These are phyloP conservation scores for Geodia barretti DNA, from an alignment of 37 sponge, comb jelly and placozoan genomes.

Conservation along the genomic window DNA sequence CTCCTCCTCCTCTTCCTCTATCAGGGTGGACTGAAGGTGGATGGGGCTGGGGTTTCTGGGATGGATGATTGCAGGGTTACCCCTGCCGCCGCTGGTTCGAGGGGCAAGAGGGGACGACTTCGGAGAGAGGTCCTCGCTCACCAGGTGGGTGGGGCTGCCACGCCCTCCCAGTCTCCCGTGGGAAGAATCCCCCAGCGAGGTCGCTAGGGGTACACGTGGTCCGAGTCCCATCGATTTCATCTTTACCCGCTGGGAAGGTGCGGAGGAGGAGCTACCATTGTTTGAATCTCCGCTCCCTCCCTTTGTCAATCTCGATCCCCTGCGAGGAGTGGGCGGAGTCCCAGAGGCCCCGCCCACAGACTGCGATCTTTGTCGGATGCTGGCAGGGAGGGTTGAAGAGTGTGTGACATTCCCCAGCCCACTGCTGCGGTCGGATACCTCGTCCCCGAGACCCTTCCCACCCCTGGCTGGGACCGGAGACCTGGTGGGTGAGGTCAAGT, in stretches of 20 bases:
- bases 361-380: neutral
- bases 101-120: neutral
- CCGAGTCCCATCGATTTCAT: neutral
- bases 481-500: neutral
- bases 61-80: neutral
- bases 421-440: neutral
- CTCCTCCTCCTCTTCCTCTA: conserved; percentile 19
- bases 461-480: neutral
- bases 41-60: neutral
- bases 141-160: neutral
- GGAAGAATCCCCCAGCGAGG: neutral
- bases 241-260: neutral
- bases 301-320: neutral
- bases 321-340: neutral
- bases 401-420: neutral
- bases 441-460: neutral
- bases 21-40: neutral
- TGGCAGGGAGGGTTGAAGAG: neutral
- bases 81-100: neutral
- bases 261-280: no score
- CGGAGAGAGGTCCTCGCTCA: neutral
- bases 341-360: neutral
- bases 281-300: no score
- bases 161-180: neutral
- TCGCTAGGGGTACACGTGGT: neutral